Base-by-base conservation (phyloP, 2,797 vertebrate genomes). In the Yasuhikotakia modesta region DNA sequence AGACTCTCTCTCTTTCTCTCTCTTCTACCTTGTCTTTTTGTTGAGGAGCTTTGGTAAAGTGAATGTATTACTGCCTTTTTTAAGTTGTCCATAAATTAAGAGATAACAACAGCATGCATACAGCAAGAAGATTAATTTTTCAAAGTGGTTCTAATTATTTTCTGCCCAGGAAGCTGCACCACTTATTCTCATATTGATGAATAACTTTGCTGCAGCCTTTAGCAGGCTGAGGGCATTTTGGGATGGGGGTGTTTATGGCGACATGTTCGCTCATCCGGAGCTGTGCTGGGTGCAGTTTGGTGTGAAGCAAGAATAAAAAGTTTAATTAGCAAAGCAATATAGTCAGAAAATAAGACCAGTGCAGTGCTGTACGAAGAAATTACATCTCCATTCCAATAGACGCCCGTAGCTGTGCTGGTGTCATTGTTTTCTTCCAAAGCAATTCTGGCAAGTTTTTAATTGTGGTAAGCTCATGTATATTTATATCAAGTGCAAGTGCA, bases 401-500 rank as follows among this genome's bases (percentile, higher is more conserved):
- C 81, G 81, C 87, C 81, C 43, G 7, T 70, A 84, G 81, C 84
- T 72, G 79, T 81, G 53, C 48, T 78, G 70, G 67, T 76, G 80
- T 87, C 84, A 81, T 82, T 82, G 83, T 85, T 75, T 86, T 82
- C 71, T 72, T 79, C 85, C 24, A 73, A 85, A 81, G 81, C 79
- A 72, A 75, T 5, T 4, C 83, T 78, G 83, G 83, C 82, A 79
- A 68, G 79, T 79, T 88, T 87, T 88, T 89, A 90, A 90, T 88
- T 90, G 88, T 82, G 73, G 72, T 83, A 85, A 84, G 88, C 86
- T 90, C 88, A 90, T 90, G 83, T 88, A 87, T 90, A 90, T 90
- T 91, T 87, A 90, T 86, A 84, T 81, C 81, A 84, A 78, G 81
- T 87, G 73, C 81, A n/a, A n/a, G n/a, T n/a, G n/a, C 55, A 14